A percentile compares a stretch with the other conserved stretches of the same genome.
Conservation (phyloP, 2,888 invertebrate genomes). For the Macrophya alboannulata region DNA sequence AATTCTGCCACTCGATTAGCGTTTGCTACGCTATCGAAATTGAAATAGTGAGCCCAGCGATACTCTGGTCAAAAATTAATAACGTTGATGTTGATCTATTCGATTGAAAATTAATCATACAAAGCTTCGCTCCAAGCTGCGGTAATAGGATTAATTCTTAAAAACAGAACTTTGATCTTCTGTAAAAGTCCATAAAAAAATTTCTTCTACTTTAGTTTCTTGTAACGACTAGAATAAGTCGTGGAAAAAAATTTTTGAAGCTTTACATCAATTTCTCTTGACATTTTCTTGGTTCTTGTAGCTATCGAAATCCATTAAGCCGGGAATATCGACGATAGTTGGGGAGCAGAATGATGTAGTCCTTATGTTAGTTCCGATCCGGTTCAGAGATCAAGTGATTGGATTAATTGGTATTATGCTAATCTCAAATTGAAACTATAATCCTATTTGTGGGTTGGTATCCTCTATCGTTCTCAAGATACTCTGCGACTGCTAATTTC, state of each 20-base stretch:
- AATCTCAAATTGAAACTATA: neutral
- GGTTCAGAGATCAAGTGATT: neutral
- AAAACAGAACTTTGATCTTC: neutral
- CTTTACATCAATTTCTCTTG: too few relatives aligned
- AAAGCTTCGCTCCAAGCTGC: neutral
- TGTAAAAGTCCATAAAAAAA: too few relatives aligned
- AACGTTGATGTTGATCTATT: neutral
- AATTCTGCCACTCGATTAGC: neutral
- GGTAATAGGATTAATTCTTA: neutral
- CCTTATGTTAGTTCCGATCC: neutral
- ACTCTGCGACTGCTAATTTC: neutral
- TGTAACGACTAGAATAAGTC: too few relatives aligned
- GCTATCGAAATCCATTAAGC: neutral
- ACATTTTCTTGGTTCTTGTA: neutral
- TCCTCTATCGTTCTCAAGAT: neutral
- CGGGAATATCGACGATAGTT: neutral
- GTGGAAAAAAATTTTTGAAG: neutral
- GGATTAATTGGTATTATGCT: neutral
- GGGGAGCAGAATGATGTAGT: neutral
- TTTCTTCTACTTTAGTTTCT: too few relatives aligned
- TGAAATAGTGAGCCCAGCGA: neutral
- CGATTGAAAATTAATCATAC: neutral
- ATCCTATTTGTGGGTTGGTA: neutral
- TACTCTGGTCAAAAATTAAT: neutral
- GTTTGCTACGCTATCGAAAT: neutral